phyloP scores from a whole-genome alignment of 2,888 invertebrate genomes.

The Melanotus villosus region DNA sequence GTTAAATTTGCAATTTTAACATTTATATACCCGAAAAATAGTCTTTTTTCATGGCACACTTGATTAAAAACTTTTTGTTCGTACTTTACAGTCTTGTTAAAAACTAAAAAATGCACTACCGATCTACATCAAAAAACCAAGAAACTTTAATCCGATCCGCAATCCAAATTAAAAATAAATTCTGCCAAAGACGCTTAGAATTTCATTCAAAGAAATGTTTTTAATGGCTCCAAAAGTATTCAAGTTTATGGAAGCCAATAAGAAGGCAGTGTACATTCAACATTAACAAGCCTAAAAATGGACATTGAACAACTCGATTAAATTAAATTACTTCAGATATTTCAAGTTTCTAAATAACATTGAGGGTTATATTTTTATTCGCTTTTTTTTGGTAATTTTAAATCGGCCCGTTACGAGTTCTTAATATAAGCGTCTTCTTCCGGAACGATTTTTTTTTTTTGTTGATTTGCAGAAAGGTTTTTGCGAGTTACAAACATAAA shows the following conservation, averaged over 20 bases:
- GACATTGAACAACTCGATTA: conserved; percentile 34
- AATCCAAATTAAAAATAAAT: not conserved
- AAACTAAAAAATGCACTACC: too few relatives aligned
- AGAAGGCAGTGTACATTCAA: conserved; percentile 32
- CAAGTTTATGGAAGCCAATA: conserved; percentile 30
- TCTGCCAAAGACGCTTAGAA: not conserved
- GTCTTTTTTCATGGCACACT: too few relatives aligned
- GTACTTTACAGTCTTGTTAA: too few relatives aligned
- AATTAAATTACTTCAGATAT: conserved; percentile 11
- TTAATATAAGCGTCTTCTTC: conserved; percentile 40
- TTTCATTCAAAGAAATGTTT: not conserved
- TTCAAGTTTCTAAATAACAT: too few relatives aligned
- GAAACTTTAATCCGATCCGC: too few relatives aligned
- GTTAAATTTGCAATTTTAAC: too few relatives aligned
- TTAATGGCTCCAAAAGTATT: conserved; percentile 4
- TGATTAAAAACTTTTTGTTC: too few relatives aligned
- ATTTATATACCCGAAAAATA: too few relatives aligned
- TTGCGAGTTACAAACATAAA: conserved; percentile 23
- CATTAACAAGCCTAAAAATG: conserved; percentile 45
- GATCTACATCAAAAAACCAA: not conserved
- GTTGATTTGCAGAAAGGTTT: conserved; percentile 27
- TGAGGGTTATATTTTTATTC: too few relatives aligned
- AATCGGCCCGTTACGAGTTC: conserved; percentile 33
- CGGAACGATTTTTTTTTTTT: conserved; percentile 34
- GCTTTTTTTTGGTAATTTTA: too few relatives aligned